Evolutionary conservation across 2,113 vertebrate species (phyloP), one percentile per base, ranked within the genome.

Genomic region (Cranoglanis bouderius): DNA sequence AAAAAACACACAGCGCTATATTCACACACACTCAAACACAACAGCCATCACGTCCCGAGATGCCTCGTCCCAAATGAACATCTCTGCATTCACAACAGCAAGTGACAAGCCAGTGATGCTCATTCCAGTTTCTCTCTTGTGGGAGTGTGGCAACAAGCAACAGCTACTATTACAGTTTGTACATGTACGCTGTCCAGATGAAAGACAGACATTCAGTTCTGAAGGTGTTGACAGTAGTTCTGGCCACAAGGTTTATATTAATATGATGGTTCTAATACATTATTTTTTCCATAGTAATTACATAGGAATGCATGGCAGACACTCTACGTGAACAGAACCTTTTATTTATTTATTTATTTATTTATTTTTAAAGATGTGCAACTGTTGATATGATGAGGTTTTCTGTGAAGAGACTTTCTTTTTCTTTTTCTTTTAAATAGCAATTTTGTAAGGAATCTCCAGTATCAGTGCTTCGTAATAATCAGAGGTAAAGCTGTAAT

Each of bases 1-100:
- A 91, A 85, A 86, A n/a, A 91, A 91, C 88, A 90, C 85, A 88
- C 38, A 84, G 83, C 10, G 18, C 84, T 88, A 84, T 89, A 85
- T 85, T 87, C 84, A 82, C 86, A 82, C 85, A 87, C 59, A 75
- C 49, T 19, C 78, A 29, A 4, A 80, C 32, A 82, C 55, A 65
- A 59, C 83, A 83, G 75, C 38, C 46, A 43, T 18, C 70, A 16
- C 4, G 19, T 78, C 1, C 59, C 38, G 8, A 49, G 26, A 38
- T 4, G 46, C 82, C 40, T 75, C 49, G 65, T 57, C 75, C 57
- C 14, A 35, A 38, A 49, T 85, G 10, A 49, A 53, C 13, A 38
- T 67, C 19, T 7, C 35, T 38, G 57, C 29, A 63, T 46, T 80
- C 40, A 63, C 19, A 51, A 57, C 38, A 51, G 74, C 81, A 83